Evolutionary conservation across 2,113 vertebrate species (phyloP).

Genomic region (Urocolius indicus): DNA sequence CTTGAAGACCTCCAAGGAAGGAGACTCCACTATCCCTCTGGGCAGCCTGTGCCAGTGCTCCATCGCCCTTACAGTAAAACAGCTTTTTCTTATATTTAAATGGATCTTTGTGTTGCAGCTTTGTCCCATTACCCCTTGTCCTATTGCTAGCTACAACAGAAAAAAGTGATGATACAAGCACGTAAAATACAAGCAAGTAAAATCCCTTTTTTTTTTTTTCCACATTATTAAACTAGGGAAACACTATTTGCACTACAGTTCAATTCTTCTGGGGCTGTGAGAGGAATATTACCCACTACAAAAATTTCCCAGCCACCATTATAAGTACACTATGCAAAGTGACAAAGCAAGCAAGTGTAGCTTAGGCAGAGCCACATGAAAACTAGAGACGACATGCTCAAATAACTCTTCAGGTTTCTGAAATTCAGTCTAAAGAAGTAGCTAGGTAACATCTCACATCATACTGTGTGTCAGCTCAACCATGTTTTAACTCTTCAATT

Average conservation of each 20-base stretch:
- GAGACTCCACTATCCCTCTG: no score
- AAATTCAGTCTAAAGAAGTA: not conserved
- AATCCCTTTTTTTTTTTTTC: not conserved
- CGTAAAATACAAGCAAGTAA: not conserved
- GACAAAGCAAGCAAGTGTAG: fast-evolving
- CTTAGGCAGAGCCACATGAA: not conserved
- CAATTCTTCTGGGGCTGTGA: not conserved
- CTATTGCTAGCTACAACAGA: no score
- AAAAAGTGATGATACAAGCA: no score
- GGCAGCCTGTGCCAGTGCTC: no score
- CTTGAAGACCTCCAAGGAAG: no score
- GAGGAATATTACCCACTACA: not conserved
- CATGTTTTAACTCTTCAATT: not conserved
- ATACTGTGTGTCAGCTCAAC: not conserved
- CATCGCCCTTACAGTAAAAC: no score
- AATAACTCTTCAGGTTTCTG: not conserved
- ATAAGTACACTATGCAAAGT: not conserved
- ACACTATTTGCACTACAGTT: fast-evolving
- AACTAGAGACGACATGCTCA: not conserved
- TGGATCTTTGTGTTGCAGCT: no score
- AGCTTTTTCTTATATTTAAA: no score
- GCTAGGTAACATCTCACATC: no score
- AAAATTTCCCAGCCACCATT: not conserved
- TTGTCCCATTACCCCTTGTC: no score
- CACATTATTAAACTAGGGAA: not conserved